Base-by-base conservation (phyloP, 2,797 vertebrate species). In the Emydoidea blandingii region DNA sequence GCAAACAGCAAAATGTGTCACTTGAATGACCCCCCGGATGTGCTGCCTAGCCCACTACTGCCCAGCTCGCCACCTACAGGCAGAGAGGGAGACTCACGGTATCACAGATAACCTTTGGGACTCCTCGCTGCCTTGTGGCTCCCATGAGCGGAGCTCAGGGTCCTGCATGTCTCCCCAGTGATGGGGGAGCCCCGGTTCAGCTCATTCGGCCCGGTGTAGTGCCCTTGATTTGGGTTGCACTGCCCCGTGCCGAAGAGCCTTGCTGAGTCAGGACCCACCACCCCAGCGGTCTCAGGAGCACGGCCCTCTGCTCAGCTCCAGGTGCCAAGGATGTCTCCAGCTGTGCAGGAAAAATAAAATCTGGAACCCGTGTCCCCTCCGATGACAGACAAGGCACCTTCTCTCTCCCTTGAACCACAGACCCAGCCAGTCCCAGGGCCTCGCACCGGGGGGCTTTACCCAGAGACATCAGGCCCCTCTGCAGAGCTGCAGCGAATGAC, bases 351-450 rank as follows among this genome's bases (percentile, higher is more conserved):
- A 27, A 59, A 59, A 31, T 31, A 59, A 31, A 59, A 59, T 6
- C 2, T 72, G 81, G 83, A 85, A 41, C 8, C 88, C 34, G 0
- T 1, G 0, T 41, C 10, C 57, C 29, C 31, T 84, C 41, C 8
- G 19, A 19, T 41, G 44, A 3, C 12, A n/a, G 80, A 49, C 23
- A 62, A 65, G 50, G 34, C 16, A 25, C 44, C 74, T 29, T 52
- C n/a, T 21, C 4, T 27, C 4, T 27, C 7, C 14, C 0, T 31
- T 5, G 8, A n/a, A 53, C 50, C 14, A 41, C 47, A 47, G 29
- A 29, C 9, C 2, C 11, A 15, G 29, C 5, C n/a, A 37, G 27
- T 11, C 18, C 49, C 49, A 50, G 49, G 12, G 12, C 49, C 49
- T 14, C 14, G 2, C 14, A 12, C 49, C 14, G 49, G 49, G 49